phyloP scores from a whole-genome alignment of 2,888 invertebrate genomes.

The Cryptocephalus primarius region DNA sequence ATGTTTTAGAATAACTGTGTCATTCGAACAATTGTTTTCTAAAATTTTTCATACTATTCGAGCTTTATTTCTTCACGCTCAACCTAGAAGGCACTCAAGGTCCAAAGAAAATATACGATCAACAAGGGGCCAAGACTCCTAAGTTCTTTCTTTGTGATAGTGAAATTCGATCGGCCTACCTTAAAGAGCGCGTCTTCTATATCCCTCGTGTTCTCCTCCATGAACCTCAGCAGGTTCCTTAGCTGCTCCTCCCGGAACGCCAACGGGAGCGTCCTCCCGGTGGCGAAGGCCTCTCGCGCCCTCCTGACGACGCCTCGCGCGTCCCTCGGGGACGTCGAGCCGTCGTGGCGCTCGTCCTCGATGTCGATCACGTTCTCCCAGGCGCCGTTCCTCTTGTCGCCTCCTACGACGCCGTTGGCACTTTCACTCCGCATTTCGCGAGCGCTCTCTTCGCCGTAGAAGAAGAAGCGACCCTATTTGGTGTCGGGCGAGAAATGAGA shows the following conservation, averaged over 20 bases:
- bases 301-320: slow-evolving; percentile 42
- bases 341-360: slow-evolving; percentile 4
- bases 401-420: slow-evolving; percentile 3
- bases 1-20: too few species aligned
- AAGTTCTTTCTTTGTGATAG: too few species aligned
- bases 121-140: too few species aligned
- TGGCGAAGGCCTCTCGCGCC: slow-evolving; percentile 61
- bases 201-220: slow-evolving; percentile 66
- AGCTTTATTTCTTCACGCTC: too few species aligned
- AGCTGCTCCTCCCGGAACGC: slow-evolving; percentile 76
- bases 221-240: slow-evolving; percentile 58
- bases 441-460: slow-evolving; percentile 7
- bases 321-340: slow-evolving; percentile 1
- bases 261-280: slow-evolving; percentile 69
- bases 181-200: slow-evolving; percentile 65
- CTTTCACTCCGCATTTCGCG: slow-evolving; percentile 13
- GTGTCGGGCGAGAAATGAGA: slow-evolving; percentile 7
- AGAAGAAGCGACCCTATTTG: slow-evolving; percentile 1
- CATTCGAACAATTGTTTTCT: too few species aligned
- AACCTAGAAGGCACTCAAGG: too few species aligned
- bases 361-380: slow-evolving; percentile 14
- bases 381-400: slow-evolving; percentile 4
- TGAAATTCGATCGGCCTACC: slow-evolving; percentile 4
- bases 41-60: too few species aligned
- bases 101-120: too few species aligned